Evolutionary conservation across 1,140 invertebrate species (phyloP).

Genomic region (Drosophila repletoides): DNA sequence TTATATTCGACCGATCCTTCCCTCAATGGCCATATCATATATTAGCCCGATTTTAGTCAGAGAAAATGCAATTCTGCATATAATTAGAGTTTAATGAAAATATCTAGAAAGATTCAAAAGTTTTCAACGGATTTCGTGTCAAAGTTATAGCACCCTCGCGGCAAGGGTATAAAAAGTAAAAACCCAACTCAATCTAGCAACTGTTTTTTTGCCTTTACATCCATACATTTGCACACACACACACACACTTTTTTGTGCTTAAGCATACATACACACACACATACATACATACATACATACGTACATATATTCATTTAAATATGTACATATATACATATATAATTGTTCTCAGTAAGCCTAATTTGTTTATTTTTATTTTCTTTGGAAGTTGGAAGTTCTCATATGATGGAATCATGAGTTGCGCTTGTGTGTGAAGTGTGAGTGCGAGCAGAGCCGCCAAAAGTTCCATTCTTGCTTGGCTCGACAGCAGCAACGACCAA

Average conservation of each 20-base stretch:
- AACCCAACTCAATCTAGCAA: background rate
- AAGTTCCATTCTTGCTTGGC: constrained; percentile 20
- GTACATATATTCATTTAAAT: background rate
- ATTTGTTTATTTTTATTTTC: background rate
- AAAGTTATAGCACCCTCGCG: too few species aligned
- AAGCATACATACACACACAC: background rate
- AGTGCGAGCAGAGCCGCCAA: background rate
- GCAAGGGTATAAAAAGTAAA: too few species aligned
- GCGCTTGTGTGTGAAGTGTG: constrained; percentile 6
- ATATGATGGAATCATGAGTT: background rate
- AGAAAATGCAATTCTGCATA: too few species aligned
- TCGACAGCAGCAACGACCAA: background rate
- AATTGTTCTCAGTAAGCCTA: too few species aligned
- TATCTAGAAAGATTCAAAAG: too few species aligned
- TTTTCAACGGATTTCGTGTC: too few species aligned
- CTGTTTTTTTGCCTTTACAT: background rate
- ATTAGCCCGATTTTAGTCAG: too few species aligned
- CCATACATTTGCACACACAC: background rate
- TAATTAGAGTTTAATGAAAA: too few species aligned
- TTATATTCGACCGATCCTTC: too few species aligned
- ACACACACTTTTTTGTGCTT: too few species aligned
- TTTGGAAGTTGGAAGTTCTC: constrained; percentile 3
- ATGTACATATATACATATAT: background rate
- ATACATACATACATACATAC: background rate
- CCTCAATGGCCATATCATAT: too few species aligned